Base-by-base conservation (phyloP, 2,888 invertebrate genomes). In the Drosophila formosana region DNA sequence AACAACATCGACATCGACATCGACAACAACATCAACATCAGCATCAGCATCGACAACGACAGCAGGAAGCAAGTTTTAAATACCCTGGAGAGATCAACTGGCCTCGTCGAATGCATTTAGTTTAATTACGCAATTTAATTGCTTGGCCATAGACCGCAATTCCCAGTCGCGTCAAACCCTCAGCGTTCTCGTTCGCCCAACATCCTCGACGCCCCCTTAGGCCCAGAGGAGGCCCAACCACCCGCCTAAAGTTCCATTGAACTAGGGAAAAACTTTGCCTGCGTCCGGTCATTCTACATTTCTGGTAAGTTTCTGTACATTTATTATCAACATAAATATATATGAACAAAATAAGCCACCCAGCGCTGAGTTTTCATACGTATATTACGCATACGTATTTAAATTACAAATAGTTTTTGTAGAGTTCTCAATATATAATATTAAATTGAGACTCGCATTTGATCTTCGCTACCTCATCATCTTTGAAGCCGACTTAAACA, bases 81-180 rank as follows among this genome's bases (percentile, higher is more conserved):
- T 49, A 50, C 55, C 37, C 52, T n/a, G 25, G 56, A 45, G 60
- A 57, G 47, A 58, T 60, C 41, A 13, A 34, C 43, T 56, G 62
- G 47, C 25, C 41, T 8, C 61, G 39, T 55, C 45, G 47, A 65
- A 63, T 75, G 56, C 56, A 70, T 71, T 64, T 58, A 64, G 64
- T 82, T 71, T 71, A 75, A 79, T 75, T 67, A 71, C 62, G 67
- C 55, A 75, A 75, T 81, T 81, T 66, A 81, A 73, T 77, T 63
- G 65, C 51, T 45, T 41, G 7, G 61, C 55, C 50, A 52, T 39
- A 52, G 37, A 7, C 32, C 4, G 39, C n/a, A 37, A 56, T 72
- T 50, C 53, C 69, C 64, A 47, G 37, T n/a, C 37, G 55, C 45
- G 53, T n/a, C 26, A 71, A 55, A 34, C 53, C 25, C 23, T 30